Base-by-base conservation (phyloP, 2,113 vertebrate genomes). In the Sula dactylatra region DNA sequence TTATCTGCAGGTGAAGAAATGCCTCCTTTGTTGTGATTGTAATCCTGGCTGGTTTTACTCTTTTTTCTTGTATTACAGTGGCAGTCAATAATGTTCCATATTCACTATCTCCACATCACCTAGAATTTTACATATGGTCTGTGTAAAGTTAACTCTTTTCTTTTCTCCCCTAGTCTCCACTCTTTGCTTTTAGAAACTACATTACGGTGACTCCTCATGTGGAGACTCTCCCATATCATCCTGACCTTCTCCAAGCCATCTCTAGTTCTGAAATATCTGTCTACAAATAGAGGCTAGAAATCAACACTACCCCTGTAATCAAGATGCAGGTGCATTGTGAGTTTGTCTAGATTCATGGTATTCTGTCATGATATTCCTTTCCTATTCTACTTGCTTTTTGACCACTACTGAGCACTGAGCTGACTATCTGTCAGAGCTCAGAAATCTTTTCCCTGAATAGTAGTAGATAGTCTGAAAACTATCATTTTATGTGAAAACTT, bases 161-260 rank as follows among this genome's bases (percentile, higher is more conserved):
- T 74, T 54, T 74, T 73, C 62, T 87, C 15, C 31, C 17, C 31
- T 64, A 34, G 22, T 65, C 38, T 61, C 25, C 21, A 42, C 16
- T 42, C 38, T 14, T 73, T 1, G 0, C 22, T 52, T 34, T 31
- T 11, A 1, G 1, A 67, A 61, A 86, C 25, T 29, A 56, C 6
- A 31, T n/a, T 58, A 45, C 22, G 38, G 9, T 64, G 49, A 64
- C 49, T 70, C 18, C 42, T 77, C 36, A 12, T 31, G 49, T n/a
- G 32, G 22, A 80, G 9, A 24, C 4, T 47, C 38, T 49, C 58
- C 52, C 11, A 31, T 38, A n/a, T 31, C 49, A 36, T 24, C 55
- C 29, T 61, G 36, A 24, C 24, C 11, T 56, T 89, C 36, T 42
- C 47, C 40, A 62, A 89, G 16, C 7, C 27, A 38, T 50, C 24